These are phyloP conservation scores for Labeo calbasu DNA, from an alignment of 2,797 vertebrate genomes.

Conservation along the genomic window DNA sequence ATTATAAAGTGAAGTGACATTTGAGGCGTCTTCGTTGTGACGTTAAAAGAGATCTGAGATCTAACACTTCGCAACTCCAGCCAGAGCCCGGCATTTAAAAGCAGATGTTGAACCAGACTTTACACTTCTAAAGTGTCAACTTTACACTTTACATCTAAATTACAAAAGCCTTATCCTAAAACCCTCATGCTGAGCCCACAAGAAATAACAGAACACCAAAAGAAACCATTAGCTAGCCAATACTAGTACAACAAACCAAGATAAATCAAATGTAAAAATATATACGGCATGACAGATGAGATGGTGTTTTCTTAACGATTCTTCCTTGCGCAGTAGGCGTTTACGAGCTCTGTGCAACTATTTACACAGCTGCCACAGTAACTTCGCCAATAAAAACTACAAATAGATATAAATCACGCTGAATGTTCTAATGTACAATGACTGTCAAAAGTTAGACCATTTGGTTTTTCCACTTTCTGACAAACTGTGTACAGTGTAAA, in stretches of 20 bases:
- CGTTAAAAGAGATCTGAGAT: not conserved
- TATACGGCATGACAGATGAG: conserved; percentile 26
- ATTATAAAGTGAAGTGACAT: conserved; percentile 57
- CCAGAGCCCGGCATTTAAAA: not conserved
- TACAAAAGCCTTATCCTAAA: not conserved
- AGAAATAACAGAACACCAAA: not conserved
- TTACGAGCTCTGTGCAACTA: conserved; percentile 8
- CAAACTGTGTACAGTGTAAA: not conserved
- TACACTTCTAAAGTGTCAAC: not conserved
- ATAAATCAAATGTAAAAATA: conserved; percentile 21
- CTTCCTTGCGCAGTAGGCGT: conserved; percentile 35
- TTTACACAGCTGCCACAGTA: conserved; percentile 37
- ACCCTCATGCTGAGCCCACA: not conserved
- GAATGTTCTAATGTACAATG: not conserved
- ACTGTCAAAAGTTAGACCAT: not conserved
- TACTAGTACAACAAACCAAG: not conserved
- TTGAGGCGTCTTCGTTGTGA: conserved; percentile 34
- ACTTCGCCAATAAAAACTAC: not conserved
- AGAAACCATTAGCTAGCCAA: not conserved
- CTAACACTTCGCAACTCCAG: not conserved
- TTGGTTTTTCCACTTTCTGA: not conserved
- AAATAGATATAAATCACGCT: not conserved
- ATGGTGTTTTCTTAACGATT: conserved; percentile 39
- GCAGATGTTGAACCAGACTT: conserved; percentile 19
- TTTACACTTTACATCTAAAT: not conserved